Percentiles rank a stretch among this genome's conserved stretches.
Evolutionary conservation across 1,140 invertebrate genomes (phyloP).

Genomic region (Callitettix versicolor): DNA sequence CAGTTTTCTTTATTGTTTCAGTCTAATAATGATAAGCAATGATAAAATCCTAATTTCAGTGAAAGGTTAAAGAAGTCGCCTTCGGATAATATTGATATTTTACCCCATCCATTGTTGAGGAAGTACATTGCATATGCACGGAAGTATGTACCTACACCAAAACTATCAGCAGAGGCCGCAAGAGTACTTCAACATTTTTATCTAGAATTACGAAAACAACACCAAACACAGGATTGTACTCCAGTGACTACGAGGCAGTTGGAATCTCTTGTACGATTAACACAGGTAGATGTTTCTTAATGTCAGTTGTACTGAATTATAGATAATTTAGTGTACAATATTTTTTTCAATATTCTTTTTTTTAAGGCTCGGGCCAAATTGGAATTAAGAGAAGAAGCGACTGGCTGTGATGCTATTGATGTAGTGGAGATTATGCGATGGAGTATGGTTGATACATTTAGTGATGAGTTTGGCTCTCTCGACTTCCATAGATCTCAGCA

Average conservation of each 20-base stretch:
- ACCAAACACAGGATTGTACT: conserved; percentile 46
- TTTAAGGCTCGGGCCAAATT: conserved; percentile 68
- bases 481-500: conserved; percentile 59
- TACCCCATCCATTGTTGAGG: conserved; percentile 64
- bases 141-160: conserved; percentile 71
- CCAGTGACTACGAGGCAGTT: conserved; percentile 77
- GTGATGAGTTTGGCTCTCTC: conserved; percentile 54
- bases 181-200: conserved; percentile 70
- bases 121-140: conserved; percentile 89
- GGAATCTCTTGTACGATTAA: conserved; percentile 78
- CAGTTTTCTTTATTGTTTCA: too few species aligned
- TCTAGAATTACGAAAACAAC: conserved; percentile 58
- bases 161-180: conserved; percentile 57
- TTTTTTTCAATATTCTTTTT: background rate
- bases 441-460: conserved; percentile 65
- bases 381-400: conserved; percentile 71
- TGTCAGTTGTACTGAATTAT: too few species aligned
- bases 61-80: conserved; percentile 48
- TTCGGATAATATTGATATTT: conserved; percentile 52
- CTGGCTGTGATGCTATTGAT: conserved; percentile 68
- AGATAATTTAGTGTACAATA: too few species aligned
- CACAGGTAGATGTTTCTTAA: conserved; percentile 47
- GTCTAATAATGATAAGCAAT: too few species aligned
- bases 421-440: conserved; percentile 76
- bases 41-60: conserved; percentile 36